Evolutionary conservation across 2,888 invertebrate genomes (phyloP).

Genomic region (Monochamus alternatus): DNA sequence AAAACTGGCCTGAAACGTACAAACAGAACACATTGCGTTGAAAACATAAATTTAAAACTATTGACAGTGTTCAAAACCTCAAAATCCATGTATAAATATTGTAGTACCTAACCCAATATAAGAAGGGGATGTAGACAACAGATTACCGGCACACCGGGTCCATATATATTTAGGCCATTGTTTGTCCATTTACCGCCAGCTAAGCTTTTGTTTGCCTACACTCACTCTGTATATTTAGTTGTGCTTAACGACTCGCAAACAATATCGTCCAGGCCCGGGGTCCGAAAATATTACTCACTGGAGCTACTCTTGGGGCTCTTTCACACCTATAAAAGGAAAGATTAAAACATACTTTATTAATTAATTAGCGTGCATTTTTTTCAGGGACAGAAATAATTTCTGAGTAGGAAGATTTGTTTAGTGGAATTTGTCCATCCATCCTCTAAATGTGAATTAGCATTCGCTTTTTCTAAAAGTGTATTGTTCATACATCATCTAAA

Average conservation of each 20-base stretch:
- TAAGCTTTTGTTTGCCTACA: constrained; percentile 69
- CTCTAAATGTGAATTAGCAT: too few relatives aligned
- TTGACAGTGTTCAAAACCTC: constrained; percentile 32
- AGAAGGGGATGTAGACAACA: constrained; percentile 68
- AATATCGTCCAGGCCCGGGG: constrained; percentile 38
- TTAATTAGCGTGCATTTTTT: too few relatives aligned
- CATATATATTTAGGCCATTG: constrained; percentile 62
- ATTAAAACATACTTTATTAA: too few relatives aligned
- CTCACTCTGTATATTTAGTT: constrained; percentile 63
- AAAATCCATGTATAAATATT: constrained; percentile 67
- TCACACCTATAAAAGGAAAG: too few relatives aligned
- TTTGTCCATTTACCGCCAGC: constrained; percentile 71
- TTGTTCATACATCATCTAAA: too few relatives aligned
- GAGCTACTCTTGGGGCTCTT: too few relatives aligned
- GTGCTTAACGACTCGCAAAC: constrained; percentile 49
- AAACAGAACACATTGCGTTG: not conserved
- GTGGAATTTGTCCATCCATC: too few relatives aligned
- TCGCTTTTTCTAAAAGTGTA: too few relatives aligned
- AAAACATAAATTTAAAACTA: constrained; percentile 25
- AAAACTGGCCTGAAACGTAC: too few relatives aligned
- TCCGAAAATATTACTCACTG: not conserved
- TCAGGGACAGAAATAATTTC: too few relatives aligned
- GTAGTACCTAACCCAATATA: constrained; percentile 65
- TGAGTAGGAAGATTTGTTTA: too few relatives aligned
- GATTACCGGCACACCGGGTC: constrained; percentile 67